phyloP scores from a whole-genome alignment of 2,113 vertebrate species.

The Cryptoleucopteryx plumbea region DNA sequence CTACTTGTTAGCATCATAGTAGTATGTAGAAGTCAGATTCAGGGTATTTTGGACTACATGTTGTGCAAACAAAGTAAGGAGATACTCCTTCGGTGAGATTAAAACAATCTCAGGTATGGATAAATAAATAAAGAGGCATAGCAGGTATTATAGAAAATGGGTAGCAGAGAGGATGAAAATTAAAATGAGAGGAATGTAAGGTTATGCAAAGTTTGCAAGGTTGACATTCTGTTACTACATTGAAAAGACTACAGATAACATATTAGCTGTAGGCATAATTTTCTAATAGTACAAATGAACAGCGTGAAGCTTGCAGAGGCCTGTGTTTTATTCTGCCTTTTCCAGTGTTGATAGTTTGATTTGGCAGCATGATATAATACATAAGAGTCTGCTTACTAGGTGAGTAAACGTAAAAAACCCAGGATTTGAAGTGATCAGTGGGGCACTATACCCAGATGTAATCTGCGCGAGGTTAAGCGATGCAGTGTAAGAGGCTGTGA shows the following conservation, averaged over 20 bases:
- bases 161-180: not conserved
- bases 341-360: not conserved
- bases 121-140: not conserved
- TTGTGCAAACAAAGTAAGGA: not conserved
- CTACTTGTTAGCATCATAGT: not conserved
- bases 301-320: not conserved
- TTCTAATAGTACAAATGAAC: not conserved
- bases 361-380: not conserved
- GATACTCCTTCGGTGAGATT: not conserved
- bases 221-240: not conserved
- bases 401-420: not conserved
- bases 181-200: not conserved
- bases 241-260: not conserved
- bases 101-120: not conserved
- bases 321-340: not conserved
- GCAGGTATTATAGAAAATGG: not conserved
- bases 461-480: not conserved
- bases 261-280: not conserved
- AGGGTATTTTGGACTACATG: not conserved
- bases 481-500: not conserved
- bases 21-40: not conserved
- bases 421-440: not conserved
- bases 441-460: not conserved
- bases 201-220: not conserved
- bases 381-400: not conserved